Evolutionary conservation across 1,140 invertebrate genomes (phyloP), one percentile per base, ranked within the genome.

Genomic region (Agraylea sexmaculata): DNA sequence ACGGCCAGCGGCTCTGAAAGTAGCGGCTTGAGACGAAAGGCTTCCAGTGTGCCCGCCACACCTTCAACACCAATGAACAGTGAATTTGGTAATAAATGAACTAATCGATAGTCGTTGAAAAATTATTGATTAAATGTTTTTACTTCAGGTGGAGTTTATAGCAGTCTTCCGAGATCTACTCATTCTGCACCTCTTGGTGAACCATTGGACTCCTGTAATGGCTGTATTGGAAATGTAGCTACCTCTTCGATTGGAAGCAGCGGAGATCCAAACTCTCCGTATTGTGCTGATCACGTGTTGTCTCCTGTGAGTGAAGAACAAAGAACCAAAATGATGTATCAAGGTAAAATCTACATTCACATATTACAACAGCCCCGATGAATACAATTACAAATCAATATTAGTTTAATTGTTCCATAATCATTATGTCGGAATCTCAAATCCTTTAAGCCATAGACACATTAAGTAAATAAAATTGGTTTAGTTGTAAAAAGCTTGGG

Each of bases 31-130:
- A 69, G 66, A 50, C 68, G 82, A 48, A 86, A 86, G 68, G 80
- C 84, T 4, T 83, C 79, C 34, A 85, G 82, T 57, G 83, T 87
- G 23, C 84, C 84, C 32, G 82, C 82, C 2, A 87, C 84, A 2
- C 83, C 84, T n/a, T 84, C 81, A 31, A 86, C 82, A 31, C 82
- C 82, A 2, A 73, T 73, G 59, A 72, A 70, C 37, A 68, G 69
- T 17, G 70, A 74, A 53, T 70, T 74, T 53, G 69, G 69, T 72
- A 56, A 46, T 38, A 22, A 19, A 27, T 30, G 1, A 28, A 28
- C 43, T 30, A 3, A 39, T 43, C 8, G 15, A 7, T n/a, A n/a
- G n/a, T n/a, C n/a, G n/a, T n/a, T n/a, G n/a, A n/a, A n/a, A n/a
- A n/a, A n/a, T n/a, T n/a, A n/a, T n/a, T n/a, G n/a, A n/a, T n/a